These are phyloP conservation scores for Rhynchonema sp. DNA, from an alignment of 2,888 invertebrate species.

Conservation along the genomic window DNA sequence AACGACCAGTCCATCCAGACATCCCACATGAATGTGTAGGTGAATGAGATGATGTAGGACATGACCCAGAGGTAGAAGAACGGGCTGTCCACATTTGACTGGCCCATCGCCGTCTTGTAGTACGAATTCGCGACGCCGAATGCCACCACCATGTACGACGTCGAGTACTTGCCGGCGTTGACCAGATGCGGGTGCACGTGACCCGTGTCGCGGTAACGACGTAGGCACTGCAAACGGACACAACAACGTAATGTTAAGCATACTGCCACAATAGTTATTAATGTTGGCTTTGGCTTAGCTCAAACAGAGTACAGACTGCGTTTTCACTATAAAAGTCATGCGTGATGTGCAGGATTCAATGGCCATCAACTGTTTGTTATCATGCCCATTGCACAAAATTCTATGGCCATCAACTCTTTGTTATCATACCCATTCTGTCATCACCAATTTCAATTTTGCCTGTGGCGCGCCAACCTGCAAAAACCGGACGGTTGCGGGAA, in stretches of 20 bases:
- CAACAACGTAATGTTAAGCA: too few relatives aligned
- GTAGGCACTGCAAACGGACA: slow-evolving; percentile 57
- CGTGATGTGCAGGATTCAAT: too few relatives aligned
- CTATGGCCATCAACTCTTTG: too few relatives aligned
- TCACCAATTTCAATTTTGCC: too few relatives aligned
- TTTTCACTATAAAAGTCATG: too few relatives aligned
- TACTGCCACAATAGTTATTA: too few relatives aligned
- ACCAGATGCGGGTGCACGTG: slow-evolving; percentile 74
- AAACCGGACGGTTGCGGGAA: slow-evolving; percentile 94
- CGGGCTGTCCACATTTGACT: slow-evolving; percentile 3
- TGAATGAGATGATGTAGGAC: slow-evolving; percentile 55
- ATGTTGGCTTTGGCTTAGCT: too few relatives aligned
- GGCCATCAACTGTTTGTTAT: too few relatives aligned
- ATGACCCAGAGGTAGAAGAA: slow-evolving; percentile 52
- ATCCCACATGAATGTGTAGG: slow-evolving; percentile 90
- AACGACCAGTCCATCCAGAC: background rate
- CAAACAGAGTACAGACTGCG: too few relatives aligned
- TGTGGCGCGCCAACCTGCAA: slow-evolving; percentile 40
- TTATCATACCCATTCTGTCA: too few relatives aligned
- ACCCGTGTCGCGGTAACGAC: slow-evolving; percentile 77
- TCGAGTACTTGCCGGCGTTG: slow-evolving; percentile 94
- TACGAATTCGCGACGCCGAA: slow-evolving; percentile 36
- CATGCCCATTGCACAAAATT: too few relatives aligned
- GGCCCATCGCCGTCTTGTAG: slow-evolving; percentile 1
- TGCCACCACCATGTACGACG: slow-evolving; percentile 79